Conservation (phyloP, 2,797 vertebrate species). For the Channallabes apus region DNA sequence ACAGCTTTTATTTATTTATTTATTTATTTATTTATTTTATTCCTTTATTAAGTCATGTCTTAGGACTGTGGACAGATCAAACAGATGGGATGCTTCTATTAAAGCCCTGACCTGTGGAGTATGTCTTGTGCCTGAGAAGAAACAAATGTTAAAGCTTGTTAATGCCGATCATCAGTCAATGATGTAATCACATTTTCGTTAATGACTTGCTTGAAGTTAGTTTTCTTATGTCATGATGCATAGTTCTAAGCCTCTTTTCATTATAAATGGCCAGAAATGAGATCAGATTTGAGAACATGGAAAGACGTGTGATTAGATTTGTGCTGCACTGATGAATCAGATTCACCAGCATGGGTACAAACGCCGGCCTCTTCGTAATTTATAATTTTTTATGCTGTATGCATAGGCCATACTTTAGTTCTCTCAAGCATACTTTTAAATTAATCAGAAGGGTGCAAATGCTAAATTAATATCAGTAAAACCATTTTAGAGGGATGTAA, state of each 20-base stretch:
- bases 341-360: not conserved
- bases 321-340: not conserved
- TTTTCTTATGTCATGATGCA: not conserved
- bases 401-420: not conserved
- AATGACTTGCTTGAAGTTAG: not conserved
- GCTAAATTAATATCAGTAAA: not conserved
- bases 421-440: no score
- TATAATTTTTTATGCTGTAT: not conserved
- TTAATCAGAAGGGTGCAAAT: not conserved
- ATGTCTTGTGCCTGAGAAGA: not conserved
- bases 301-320: not conserved
- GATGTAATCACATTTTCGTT: not conserved
- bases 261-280: not conserved
- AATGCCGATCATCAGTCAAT: not conserved
- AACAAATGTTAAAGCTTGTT: not conserved
- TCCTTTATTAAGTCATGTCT: slow-evolving; percentile 8
- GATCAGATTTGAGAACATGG: not conserved
- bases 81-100: not conserved
- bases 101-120: not conserved
- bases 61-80: not conserved
- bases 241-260: not conserved
- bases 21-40: no score
- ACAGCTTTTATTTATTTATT: not conserved
- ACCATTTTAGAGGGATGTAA: not conserved
- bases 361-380: not conserved